Evolutionary conservation across 2,113 vertebrate species (phyloP).

Genomic region (Lophius piscatorius): DNA sequence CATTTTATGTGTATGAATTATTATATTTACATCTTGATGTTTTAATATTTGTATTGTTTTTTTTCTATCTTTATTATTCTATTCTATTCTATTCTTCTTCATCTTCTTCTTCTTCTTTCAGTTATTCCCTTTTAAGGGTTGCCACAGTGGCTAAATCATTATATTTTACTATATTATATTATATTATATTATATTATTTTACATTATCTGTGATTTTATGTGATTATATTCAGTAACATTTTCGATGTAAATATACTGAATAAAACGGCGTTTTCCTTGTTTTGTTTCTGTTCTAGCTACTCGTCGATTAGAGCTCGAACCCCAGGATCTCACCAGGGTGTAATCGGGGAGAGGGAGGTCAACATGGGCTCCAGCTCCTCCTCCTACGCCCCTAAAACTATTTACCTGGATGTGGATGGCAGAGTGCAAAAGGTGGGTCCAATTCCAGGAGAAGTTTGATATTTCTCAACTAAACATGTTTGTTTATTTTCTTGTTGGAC

Average conservation of each 20-base stretch:
- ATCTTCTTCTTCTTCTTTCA: not conserved
- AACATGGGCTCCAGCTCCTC: conserved; percentile 82
- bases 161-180: too few species aligned
- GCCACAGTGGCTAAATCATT: not conserved
- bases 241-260: too few species aligned
- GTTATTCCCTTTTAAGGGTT: not conserved
- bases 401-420: conserved; percentile 82
- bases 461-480: not conserved
- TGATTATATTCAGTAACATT: too few species aligned
- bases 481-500: not conserved
- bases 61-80: not conserved
- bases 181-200: too few species aligned
- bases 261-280: too few species aligned
- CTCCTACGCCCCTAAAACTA: conserved; percentile 75
- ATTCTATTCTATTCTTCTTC: too few species aligned
- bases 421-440: conserved; percentile 79
- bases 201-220: too few species aligned
- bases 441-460: not conserved
- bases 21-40: not conserved
- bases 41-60: not conserved
- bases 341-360: conserved; percentile 54
- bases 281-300: conserved; percentile 9
- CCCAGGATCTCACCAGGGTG: conserved; percentile 15
- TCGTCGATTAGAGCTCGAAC: too few species aligned
- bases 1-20: too few species aligned